These are phyloP conservation scores for Acridotheres tristis DNA, from an alignment of 2,797 vertebrate genomes.

Conservation along the genomic window DNA sequence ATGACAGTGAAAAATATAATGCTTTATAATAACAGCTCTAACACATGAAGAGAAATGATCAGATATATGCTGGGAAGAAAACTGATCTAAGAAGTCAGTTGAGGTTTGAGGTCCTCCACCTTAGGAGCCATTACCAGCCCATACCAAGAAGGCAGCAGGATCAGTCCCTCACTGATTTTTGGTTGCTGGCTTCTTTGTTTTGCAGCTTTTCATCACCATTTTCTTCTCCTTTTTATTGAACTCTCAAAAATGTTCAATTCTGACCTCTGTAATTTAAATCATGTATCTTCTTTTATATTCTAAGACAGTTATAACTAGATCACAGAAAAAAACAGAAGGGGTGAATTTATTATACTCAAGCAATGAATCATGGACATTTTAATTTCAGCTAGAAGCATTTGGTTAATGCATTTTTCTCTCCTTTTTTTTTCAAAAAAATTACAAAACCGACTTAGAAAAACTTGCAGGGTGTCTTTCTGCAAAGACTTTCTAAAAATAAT, in stretches of 20 bases:
- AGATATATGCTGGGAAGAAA: background rate
- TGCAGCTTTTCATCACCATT: background rate
- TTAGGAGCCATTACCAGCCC: background rate
- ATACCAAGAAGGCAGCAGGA: background rate
- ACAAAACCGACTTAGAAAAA: background rate
- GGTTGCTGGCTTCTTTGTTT: background rate
- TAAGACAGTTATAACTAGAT: conserved; percentile 33
- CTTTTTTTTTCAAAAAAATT: background rate
- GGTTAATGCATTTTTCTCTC: conserved; percentile 39
- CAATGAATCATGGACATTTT: conserved; percentile 30
- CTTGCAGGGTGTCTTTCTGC: conserved; percentile 9
- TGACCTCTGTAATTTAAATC: conserved; percentile 33
- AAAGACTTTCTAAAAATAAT: conserved; percentile 11
- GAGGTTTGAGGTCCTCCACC: background rate
- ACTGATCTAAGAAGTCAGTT: background rate
- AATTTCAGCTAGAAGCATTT: conserved; percentile 48
- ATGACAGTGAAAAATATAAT: conserved; percentile 59
- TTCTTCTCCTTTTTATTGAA: background rate
- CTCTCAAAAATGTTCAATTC: background rate
- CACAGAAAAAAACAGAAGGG: conserved; percentile 39
- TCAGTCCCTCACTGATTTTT: background rate
- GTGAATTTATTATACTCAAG: conserved; percentile 49
- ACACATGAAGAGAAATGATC: background rate
- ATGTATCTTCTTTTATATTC: conserved; percentile 27
- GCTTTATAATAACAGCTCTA: conserved; percentile 39